phyloP scores from a whole-genome alignment of 2,888 invertebrate species.

The Acrobasis suavella region DNA sequence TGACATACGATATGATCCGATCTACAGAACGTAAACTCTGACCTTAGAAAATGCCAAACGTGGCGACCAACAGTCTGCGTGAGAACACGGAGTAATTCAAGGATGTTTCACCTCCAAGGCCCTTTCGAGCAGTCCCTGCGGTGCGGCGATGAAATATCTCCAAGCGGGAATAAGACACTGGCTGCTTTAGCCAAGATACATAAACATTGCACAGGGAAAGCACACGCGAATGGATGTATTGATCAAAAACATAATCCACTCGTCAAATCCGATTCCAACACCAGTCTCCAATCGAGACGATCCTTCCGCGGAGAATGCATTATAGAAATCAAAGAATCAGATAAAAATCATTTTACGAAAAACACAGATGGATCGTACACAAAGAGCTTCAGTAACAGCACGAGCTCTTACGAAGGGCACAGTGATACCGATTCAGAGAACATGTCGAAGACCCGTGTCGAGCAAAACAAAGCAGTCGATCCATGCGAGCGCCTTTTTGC shows the following conservation, averaged over 20 bases:
- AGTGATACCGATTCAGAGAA: constrained; percentile 86
- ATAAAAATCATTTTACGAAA: constrained; percentile 51
- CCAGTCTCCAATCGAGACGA: constrained; percentile 70
- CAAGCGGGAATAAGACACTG: constrained; percentile 75
- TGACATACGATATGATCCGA: constrained; percentile 63
- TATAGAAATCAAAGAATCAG: constrained; percentile 71
- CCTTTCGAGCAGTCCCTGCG: constrained; percentile 84
- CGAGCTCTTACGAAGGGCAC: constrained; percentile 85
- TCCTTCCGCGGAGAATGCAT: constrained; percentile 68
- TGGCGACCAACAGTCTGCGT: constrained; percentile 48
- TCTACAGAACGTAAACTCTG: constrained; percentile 54
- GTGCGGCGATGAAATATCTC: constrained; percentile 73
- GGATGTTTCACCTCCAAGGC: constrained; percentile 79
- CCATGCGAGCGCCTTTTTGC: constrained; percentile 80
- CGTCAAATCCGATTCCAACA: constrained; percentile 73
- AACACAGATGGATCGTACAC: constrained; percentile 58
- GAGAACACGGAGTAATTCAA: constrained; percentile 57
- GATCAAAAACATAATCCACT: constrained; percentile 76
- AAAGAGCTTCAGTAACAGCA: constrained; percentile 83
- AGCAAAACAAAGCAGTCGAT: constrained; percentile 59
- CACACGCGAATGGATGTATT: constrained; percentile 87
- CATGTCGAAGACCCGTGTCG: constrained; percentile 62
- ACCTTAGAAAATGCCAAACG: constrained; percentile 65
- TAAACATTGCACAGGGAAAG: constrained; percentile 88
- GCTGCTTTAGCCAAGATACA: constrained; percentile 84